Conservation (phyloP, 2,888 invertebrate genomes). For the Ochropacha duplaris region DNA sequence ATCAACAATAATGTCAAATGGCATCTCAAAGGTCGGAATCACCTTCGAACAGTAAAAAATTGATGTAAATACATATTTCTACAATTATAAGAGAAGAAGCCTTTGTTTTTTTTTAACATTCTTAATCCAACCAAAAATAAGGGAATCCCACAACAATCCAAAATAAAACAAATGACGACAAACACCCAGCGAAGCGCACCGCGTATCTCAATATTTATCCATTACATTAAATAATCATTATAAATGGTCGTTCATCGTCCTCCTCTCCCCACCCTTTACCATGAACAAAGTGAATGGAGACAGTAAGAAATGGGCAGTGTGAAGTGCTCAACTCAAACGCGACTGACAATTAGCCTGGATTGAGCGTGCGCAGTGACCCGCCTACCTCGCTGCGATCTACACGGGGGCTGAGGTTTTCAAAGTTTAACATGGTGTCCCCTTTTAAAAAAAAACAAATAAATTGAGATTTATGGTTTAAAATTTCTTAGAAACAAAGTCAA, state of each 20-base stretch:
- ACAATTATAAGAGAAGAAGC: no score
- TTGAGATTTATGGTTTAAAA: no score
- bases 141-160: background rate
- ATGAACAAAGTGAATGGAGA: background rate
- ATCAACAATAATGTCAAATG: background rate
- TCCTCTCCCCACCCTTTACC: background rate
- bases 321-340: background rate
- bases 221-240: background rate
- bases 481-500: no score
- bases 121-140: background rate
- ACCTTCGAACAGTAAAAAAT: no score
- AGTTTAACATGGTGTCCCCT: background rate
- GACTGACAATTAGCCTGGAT: constrained; percentile 1
- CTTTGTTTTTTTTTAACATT: background rate
- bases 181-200: background rate
- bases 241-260: background rate
- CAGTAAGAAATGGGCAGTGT: background rate
- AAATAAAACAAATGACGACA: background rate
- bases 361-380: background rate
- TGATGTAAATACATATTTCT: no score
- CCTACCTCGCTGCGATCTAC: background rate
- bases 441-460: no score
- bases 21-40: background rate
- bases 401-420: background rate
- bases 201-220: background rate